Evolutionary conservation across 2,797 vertebrate species (phyloP).

Genomic region (Tokudaia tokunoshimensis): DNA sequence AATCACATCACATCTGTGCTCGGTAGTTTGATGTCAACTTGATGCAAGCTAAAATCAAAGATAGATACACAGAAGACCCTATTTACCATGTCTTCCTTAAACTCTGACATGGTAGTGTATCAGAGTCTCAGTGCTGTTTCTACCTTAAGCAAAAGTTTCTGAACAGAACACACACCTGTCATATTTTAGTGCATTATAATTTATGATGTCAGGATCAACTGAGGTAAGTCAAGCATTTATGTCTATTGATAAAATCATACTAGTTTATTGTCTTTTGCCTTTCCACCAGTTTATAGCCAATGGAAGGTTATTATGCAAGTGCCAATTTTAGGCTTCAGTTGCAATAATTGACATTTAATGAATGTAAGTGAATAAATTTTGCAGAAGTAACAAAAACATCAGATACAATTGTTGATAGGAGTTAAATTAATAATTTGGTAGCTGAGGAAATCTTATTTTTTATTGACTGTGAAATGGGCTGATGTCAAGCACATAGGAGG

Average conservation of each 20-base stretch:
- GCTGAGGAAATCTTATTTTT: not conserved
- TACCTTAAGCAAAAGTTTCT: not conserved
- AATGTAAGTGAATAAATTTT: not conserved
- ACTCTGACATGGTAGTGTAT: not conserved
- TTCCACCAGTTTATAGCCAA: not conserved
- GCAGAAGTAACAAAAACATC: not conserved
- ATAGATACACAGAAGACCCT: not conserved
- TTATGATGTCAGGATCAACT: constrained; percentile 3
- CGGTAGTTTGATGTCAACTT: not conserved
- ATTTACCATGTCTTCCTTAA: not conserved
- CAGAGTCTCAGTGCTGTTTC: not conserved
- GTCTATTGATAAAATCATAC: not conserved
- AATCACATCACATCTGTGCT: not conserved
- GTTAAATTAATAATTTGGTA: not conserved
- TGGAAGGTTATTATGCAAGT: not conserved
- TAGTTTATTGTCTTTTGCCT: not conserved
- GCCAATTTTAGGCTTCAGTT: not conserved
- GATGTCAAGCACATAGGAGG: not conserved
- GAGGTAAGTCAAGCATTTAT: not conserved
- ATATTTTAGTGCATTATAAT: not conserved
- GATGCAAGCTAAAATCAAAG: not conserved
- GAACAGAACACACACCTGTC: not conserved
- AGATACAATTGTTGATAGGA: not conserved
- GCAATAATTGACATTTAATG: not conserved
- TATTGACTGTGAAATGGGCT: constrained; percentile 46